These are phyloP conservation scores for Drosophila kokeensis DNA, from an alignment of 2,888 invertebrate species.

Conservation along the genomic window DNA sequence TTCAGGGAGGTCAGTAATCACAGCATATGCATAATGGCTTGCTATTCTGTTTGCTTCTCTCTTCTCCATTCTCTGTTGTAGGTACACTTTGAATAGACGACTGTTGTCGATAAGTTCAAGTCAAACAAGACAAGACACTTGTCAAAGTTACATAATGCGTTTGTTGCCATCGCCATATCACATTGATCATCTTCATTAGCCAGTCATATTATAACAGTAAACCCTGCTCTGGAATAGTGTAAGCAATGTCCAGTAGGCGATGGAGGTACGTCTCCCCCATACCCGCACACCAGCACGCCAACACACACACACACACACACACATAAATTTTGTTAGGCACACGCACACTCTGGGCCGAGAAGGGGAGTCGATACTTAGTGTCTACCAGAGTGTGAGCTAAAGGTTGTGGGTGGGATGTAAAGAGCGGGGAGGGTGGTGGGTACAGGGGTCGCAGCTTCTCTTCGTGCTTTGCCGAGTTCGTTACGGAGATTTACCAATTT, in stretches of 20 bases:
- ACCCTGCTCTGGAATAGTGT: constrained; percentile 41
- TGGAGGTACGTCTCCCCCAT: constrained; percentile 19
- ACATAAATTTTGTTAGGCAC: constrained; percentile 66
- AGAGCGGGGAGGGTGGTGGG: neutral
- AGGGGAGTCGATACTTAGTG: constrained; percentile 52
- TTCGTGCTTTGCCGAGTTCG: neutral
- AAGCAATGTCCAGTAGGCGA: constrained; percentile 66
- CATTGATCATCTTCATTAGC: constrained; percentile 55
- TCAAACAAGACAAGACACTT: constrained; percentile 71
- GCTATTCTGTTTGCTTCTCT: neutral
- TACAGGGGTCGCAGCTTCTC: constrained; percentile 8
- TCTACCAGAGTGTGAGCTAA: constrained; percentile 7
- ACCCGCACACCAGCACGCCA: constrained; percentile 25
- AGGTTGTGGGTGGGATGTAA: constrained; percentile 5
- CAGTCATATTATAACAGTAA: constrained; percentile 27
- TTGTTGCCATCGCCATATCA: constrained; percentile 17
- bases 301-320: constrained; percentile 51
- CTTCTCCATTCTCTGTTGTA: neutral
- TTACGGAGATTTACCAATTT: constrained; percentile 58
- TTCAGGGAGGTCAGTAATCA: constrained; percentile 27
- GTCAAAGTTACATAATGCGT: constrained; percentile 67
- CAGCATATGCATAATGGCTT: constrained; percentile 7
- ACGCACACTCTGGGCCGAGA: constrained; percentile 42
- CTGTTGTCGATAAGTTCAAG: constrained; percentile 64
- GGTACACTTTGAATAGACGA: constrained; percentile 22